Percentiles rank a stretch among this genome's conserved stretches.
phyloP scores from a whole-genome alignment of 2,888 invertebrate species.

The Schrankia costaestrigalis region DNA sequence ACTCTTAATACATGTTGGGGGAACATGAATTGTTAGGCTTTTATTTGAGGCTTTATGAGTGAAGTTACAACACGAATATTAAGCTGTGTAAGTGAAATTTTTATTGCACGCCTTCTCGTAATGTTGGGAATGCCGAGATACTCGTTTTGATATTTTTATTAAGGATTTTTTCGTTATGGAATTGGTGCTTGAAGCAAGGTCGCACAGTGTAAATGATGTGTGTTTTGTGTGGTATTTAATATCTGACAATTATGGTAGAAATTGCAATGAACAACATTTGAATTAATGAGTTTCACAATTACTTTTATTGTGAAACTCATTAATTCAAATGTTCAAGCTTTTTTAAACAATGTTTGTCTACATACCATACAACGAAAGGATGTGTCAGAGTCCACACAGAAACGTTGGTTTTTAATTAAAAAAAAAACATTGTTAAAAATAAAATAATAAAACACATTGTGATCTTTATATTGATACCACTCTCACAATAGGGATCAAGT shows the following conservation, averaged over 20 bases:
- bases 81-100: conserved; percentile 34
- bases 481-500: too few relatives aligned
- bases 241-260: background rate
- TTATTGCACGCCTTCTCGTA: conserved; percentile 33
- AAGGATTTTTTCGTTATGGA: conserved; percentile 11
- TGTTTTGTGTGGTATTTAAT: conserved; percentile 5
- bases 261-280: background rate
- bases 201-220: conserved; percentile 9
- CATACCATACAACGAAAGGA: too few relatives aligned
- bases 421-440: background rate
- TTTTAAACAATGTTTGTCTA: too few relatives aligned
- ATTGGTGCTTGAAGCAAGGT: conserved; percentile 8
- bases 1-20: conserved; percentile 21
- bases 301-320: too few relatives aligned
- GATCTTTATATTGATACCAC: too few relatives aligned
- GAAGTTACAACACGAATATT: conserved; percentile 29
- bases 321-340: too few relatives aligned
- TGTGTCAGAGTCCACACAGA: too few relatives aligned
- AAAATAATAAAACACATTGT: too few relatives aligned
- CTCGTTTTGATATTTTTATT: conserved; percentile 18
- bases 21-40: conserved; percentile 34
- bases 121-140: conserved; percentile 22
- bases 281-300: background rate
- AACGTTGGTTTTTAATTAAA: too few relatives aligned
- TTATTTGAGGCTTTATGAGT: conserved; percentile 36